Evolutionary conservation across 2,888 invertebrate genomes (phyloP).

Genomic region (Ischnura elegans): DNA sequence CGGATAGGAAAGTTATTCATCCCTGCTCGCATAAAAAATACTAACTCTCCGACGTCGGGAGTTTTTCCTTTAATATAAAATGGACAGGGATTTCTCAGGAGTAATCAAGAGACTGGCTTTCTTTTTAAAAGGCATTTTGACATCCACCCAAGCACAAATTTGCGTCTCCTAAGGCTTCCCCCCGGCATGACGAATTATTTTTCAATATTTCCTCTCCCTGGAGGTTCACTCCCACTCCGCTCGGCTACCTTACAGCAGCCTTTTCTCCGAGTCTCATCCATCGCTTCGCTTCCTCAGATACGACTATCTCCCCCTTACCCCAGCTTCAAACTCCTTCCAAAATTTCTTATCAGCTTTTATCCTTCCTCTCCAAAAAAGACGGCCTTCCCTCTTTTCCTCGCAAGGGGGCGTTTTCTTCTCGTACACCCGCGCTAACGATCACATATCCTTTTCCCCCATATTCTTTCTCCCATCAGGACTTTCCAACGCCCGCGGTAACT

Average conservation of each 20-base stretch:
- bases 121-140: constrained; percentile 30
- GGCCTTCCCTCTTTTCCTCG: not conserved
- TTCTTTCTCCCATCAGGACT: not conserved
- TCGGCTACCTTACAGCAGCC: not conserved
- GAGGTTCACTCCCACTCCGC: constrained; percentile 1
- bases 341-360: not conserved
- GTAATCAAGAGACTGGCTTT: constrained; percentile 23
- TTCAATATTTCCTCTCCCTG: constrained; percentile 2
- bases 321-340: not conserved
- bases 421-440: not conserved
- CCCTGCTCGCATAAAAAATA: not conserved
- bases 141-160: constrained; percentile 16
- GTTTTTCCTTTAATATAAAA: not conserved
- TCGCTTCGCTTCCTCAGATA: not conserved
- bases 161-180: constrained; percentile 10
- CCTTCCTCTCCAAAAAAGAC: not conserved
- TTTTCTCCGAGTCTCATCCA: not conserved
- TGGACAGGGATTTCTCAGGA: constrained; percentile 30
- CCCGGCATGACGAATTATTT: constrained; percentile 29
- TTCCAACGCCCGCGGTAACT: not conserved
- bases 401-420: not conserved
- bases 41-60: not conserved
- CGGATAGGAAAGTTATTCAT: not conserved
- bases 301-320: not conserved
- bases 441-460: not conserved